Conservation (phyloP, 2,888 invertebrate species). For the Blastobasis adustella region DNA sequence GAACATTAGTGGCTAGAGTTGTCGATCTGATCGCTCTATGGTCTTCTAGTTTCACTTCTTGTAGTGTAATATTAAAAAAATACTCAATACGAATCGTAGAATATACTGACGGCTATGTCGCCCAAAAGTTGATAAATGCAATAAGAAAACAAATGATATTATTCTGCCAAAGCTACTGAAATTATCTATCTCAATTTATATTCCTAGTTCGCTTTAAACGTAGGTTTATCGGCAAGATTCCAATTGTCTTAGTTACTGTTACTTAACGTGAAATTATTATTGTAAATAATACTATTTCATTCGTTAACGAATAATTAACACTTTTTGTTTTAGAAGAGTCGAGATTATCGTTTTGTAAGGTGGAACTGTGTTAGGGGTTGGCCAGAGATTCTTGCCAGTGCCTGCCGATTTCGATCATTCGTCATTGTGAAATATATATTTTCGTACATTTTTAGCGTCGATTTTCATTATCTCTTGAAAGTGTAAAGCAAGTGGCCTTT, state of each 20-base stretch:
- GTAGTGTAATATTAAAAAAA: slow-evolving; percentile 33
- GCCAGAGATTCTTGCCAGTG: slow-evolving; percentile 41
- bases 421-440: neutral
- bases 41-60: slow-evolving; percentile 26
- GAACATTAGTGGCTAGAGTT: slow-evolving; percentile 24
- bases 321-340: slow-evolving; percentile 36
- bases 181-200: slow-evolving; percentile 70
- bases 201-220: slow-evolving; percentile 72
- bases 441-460: too few species aligned
- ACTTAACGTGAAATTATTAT: slow-evolving; percentile 51
- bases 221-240: slow-evolving; percentile 70
- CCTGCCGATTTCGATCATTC: slow-evolving; percentile 22
- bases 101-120: slow-evolving; percentile 12
- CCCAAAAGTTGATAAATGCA: slow-evolving; percentile 23
- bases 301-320: slow-evolving; percentile 35
- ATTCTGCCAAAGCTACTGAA: slow-evolving; percentile 71
- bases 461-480: too few species aligned
- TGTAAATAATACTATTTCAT: slow-evolving; percentile 46
- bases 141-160: slow-evolving; percentile 53
- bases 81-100: slow-evolving; percentile 36
- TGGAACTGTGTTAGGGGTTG: slow-evolving; percentile 65
- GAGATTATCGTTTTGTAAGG: slow-evolving; percentile 57
- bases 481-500: neutral
- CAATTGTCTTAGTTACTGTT: slow-evolving; percentile 62
- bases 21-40: slow-evolving; percentile 13